Evolutionary conservation across 2,113 vertebrate species (phyloP).

Genomic region (Miniopterus natalensis): DNA sequence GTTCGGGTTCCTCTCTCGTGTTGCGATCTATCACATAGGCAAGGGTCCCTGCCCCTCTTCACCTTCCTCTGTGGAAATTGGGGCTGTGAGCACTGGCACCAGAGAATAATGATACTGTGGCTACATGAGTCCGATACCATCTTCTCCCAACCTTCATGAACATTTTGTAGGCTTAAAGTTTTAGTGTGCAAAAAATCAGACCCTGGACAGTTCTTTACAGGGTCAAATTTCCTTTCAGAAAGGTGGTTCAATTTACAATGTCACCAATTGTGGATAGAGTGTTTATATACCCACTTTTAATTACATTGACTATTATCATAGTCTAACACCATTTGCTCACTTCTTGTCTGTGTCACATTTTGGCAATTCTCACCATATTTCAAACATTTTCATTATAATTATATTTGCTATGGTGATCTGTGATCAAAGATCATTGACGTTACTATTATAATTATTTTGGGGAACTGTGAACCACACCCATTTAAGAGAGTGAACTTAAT

Average conservation of each 20-base stretch:
- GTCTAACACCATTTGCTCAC: background rate
- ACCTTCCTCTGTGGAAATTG: background rate
- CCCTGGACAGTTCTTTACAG: background rate
- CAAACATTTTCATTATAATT: background rate
- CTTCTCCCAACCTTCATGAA: background rate
- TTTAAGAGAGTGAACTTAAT: background rate
- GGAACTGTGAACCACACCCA: background rate
- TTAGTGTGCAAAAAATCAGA: background rate
- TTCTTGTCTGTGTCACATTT: background rate
- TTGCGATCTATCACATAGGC: accelerated
- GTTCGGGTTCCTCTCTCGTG: background rate
- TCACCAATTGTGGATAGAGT: background rate
- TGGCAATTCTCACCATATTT: background rate
- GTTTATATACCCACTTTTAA: background rate
- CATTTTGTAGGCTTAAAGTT: background rate
- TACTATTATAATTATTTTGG: background rate
- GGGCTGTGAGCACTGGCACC: background rate
- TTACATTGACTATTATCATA: background rate
- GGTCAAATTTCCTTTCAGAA: conserved; percentile 12
- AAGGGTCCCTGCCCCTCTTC: background rate
- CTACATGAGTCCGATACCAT: background rate
- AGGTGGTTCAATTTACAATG: background rate
- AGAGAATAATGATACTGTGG: background rate
- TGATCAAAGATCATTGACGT: background rate
- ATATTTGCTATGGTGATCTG: background rate